phyloP scores from a whole-genome alignment of 2,113 vertebrate species.

The Petromus typicus region DNA sequence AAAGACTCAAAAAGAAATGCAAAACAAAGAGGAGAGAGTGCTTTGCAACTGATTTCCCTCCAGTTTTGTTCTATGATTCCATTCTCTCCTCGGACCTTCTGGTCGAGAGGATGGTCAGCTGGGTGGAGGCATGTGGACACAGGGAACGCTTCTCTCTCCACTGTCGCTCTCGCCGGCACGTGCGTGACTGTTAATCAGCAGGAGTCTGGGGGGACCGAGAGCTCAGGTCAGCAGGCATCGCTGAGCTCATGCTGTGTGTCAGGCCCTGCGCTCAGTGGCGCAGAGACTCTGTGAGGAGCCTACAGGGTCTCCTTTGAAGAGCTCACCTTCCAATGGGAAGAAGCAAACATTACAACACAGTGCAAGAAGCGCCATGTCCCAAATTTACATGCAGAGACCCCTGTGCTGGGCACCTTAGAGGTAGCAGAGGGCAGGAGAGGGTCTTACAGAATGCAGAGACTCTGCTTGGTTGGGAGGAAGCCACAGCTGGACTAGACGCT shows the following conservation, averaged over 20 bases:
- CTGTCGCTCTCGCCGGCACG: neutral
- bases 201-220: too few species aligned
- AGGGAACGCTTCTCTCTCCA: neutral
- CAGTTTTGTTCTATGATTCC: neutral
- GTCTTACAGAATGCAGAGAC: neutral
- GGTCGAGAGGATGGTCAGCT: neutral
- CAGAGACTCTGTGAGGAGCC: neutral
- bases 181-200: neutral
- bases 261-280: neutral
- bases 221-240: neutral
- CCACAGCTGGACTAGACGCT: neutral
- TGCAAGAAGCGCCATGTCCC: rapidly evolving
- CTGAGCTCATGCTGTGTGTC: neutral
- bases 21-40: neutral
- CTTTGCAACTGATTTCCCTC: neutral
- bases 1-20: neutral
- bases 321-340: neutral
- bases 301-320: neutral
- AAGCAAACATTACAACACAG: neutral
- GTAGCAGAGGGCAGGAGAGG: neutral
- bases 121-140: neutral
- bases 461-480: neutral
- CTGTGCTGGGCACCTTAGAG: neutral
- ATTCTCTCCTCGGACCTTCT: neutral
- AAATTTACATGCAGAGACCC: neutral